A percentile compares a stretch with the other conserved stretches of the same genome.
phyloP scores from a whole-genome alignment of 2,797 vertebrate genomes.

The Basileuterus tristriatus region DNA sequence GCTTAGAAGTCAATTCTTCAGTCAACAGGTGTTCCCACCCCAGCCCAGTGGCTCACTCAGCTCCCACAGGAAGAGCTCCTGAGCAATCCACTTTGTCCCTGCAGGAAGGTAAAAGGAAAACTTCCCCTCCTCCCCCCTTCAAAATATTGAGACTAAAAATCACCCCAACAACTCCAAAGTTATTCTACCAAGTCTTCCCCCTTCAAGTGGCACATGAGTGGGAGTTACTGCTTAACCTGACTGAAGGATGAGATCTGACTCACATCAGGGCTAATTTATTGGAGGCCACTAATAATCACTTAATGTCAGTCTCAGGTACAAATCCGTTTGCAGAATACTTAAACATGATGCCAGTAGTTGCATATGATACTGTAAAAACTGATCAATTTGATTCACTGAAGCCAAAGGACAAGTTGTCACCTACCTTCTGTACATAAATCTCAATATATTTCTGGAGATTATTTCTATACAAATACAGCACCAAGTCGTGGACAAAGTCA shows the following conservation, averaged over 20 bases:
- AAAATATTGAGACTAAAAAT: background rate
- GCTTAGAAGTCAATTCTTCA: background rate
- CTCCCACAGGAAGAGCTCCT: background rate
- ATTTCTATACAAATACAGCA: conserved; percentile 98
- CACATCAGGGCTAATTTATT: background rate
- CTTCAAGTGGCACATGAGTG: background rate
- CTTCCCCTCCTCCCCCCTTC: background rate
- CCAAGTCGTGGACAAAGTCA: conserved; percentile 97
- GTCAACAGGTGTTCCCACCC: background rate
- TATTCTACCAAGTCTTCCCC: background rate
- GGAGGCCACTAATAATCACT: background rate
- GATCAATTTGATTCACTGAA: background rate
- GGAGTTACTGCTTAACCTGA: background rate
- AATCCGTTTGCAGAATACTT: background rate
- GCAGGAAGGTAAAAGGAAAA: background rate
- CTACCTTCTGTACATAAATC: conserved; percentile 98
- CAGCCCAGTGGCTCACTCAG: background rate
- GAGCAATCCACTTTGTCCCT: background rate
- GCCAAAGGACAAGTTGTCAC: background rate
- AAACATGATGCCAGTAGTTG: rapidly evolving
- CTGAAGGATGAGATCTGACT: background rate
- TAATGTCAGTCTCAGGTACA: background rate
- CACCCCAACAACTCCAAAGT: background rate
- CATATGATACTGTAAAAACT: background rate
- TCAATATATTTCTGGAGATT: conserved; percentile 99